phyloP scores from a whole-genome alignment of 2,888 invertebrate species.

The Lysandra coridon region DNA sequence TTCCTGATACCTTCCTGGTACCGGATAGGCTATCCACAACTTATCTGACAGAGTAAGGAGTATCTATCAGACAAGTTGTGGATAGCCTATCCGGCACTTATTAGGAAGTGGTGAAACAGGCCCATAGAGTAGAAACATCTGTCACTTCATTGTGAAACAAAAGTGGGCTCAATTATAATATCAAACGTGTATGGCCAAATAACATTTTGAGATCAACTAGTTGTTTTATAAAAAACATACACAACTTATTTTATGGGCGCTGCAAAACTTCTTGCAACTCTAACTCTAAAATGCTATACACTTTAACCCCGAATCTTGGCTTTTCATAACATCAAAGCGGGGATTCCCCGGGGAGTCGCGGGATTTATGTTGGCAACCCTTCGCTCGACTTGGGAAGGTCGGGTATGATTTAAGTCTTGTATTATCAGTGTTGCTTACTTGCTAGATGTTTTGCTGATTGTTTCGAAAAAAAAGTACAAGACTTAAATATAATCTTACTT shows the following conservation, averaged over 20 bases:
- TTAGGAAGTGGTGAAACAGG: too few species aligned
- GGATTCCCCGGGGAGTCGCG: not conserved
- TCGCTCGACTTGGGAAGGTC: not conserved
- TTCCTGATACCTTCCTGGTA: too few species aligned
- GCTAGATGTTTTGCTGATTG: not conserved
- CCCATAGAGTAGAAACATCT: too few species aligned
- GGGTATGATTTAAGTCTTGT: constrained; percentile 1
- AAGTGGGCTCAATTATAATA: too few species aligned
- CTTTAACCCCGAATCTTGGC: not conserved
- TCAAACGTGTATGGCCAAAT: too few species aligned
- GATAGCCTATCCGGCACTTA: too few species aligned
- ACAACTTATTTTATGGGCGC: not conserved
- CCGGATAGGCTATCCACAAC: too few species aligned
- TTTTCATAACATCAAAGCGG: constrained; percentile 6
- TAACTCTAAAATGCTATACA: not conserved
- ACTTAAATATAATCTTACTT: not conserved
- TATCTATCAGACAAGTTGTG: too few species aligned
- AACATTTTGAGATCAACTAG: too few species aligned
- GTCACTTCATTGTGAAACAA: too few species aligned
- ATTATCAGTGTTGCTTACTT: constrained; percentile 1
- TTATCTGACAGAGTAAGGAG: too few species aligned
- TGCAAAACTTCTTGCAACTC: not conserved
- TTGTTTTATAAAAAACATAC: not conserved
- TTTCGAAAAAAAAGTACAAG: not conserved
- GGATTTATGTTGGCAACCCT: constrained; percentile 9